These are phyloP conservation scores for Bellardia pandia DNA, from an alignment of 2,888 invertebrate species.

Conservation along the genomic window DNA sequence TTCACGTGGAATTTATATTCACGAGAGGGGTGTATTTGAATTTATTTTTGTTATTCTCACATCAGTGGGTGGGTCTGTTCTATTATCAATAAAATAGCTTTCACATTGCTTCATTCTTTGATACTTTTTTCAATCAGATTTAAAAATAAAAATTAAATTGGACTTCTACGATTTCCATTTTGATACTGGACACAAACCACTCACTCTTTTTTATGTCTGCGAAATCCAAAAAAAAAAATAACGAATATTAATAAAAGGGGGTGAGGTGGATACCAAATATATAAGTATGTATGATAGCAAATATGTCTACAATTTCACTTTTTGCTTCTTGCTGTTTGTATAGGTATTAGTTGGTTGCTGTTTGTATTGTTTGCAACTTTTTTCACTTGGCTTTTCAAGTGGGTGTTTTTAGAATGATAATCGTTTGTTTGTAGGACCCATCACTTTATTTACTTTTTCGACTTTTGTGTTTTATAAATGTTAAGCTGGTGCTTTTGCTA, in stretches of 20 bases:
- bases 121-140: no score
- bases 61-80: no score
- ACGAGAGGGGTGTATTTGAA: no score
- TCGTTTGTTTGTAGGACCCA: slow-evolving; percentile 44
- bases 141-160: slow-evolving; percentile 19
- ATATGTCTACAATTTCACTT: slow-evolving; percentile 27
- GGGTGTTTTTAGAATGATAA: slow-evolving; percentile 42
- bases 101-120: no score
- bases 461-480: slow-evolving; percentile 23
- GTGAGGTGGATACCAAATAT: no score
- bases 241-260: background rate
- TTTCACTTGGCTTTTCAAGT: slow-evolving; percentile 23
- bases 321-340: background rate
- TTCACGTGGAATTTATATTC: no score
- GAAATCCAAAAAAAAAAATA: background rate
- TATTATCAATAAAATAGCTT: no score
- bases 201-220: background rate
- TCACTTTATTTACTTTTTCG: slow-evolving; percentile 44
- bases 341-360: background rate
- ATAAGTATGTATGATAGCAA: background rate
- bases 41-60: no score
- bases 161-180: slow-evolving; percentile 13
- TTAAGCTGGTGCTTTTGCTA: background rate
- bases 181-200: background rate
- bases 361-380: background rate